These are phyloP conservation scores for Ophiodon elongatus DNA, from an alignment of 2,113 vertebrate genomes.

Conservation along the genomic window DNA sequence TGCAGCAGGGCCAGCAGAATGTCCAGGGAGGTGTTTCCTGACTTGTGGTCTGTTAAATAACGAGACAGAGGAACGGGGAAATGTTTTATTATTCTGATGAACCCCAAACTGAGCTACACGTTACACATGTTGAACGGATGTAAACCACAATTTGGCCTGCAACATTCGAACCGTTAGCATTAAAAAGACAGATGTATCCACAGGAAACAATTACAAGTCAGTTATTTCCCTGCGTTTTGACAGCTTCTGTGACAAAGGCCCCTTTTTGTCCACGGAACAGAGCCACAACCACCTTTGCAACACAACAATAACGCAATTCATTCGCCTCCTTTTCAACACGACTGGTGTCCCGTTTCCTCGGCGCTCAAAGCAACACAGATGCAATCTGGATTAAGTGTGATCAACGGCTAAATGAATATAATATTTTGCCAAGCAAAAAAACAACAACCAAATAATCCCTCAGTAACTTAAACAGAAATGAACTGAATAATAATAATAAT, in stretches of 20 bases:
- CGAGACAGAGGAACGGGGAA: background rate
- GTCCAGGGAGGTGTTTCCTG: conserved; percentile 91
- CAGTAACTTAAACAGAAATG: background rate
- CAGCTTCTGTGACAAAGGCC: background rate
- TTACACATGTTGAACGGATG: background rate
- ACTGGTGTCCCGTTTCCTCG: background rate
- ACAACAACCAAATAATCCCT: background rate
- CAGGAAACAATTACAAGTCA: too few relatives aligned
- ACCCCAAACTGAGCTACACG: background rate
- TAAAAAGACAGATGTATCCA: too few relatives aligned
- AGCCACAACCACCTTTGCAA: background rate
- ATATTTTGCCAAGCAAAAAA: background rate
- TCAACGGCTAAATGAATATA: background rate
- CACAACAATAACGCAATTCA: background rate
- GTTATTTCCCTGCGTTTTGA: background rate
- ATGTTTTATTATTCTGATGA: conserved; percentile 4
- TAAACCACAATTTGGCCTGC: background rate
- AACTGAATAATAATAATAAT: too few relatives aligned
- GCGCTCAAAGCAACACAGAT: conserved; percentile 14
- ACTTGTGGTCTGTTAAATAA: conserved; percentile 88
- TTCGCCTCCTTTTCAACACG: background rate
- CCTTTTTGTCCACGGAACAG: background rate
- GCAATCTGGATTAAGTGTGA: conserved; percentile 13
- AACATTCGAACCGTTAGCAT: background rate
- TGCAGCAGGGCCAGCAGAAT: conserved; percentile 94